These are phyloP conservation scores for Salvelinus alpinus DNA, from an alignment of 2,113 vertebrate species.

Conservation along the genomic window DNA sequence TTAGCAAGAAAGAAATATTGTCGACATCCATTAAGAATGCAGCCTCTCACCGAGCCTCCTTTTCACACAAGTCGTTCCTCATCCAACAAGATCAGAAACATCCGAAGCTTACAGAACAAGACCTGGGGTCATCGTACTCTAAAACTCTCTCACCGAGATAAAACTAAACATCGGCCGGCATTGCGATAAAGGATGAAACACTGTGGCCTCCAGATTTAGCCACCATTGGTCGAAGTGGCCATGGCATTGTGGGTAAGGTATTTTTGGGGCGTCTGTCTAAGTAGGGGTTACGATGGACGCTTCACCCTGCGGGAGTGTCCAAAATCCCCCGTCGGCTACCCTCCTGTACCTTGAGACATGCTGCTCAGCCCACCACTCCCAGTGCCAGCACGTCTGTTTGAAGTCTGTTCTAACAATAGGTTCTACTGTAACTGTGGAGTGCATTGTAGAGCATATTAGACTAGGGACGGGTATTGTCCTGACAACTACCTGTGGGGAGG, in stretches of 20 bases:
- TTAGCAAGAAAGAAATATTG: too few relatives aligned
- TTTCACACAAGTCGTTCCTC: neutral
- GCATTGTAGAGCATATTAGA: neutral
- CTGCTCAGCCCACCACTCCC: neutral
- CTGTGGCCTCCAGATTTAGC: neutral
- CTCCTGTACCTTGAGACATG: neutral
- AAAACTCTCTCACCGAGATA: conserved; percentile 3
- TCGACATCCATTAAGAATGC: too few relatives aligned
- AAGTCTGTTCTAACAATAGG: neutral
- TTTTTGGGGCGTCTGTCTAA: neutral
- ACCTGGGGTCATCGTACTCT: neutral
- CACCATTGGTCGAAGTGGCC: neutral
- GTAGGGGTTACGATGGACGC: neutral
- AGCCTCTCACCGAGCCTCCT: too few relatives aligned
- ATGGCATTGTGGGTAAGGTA: conserved; percentile 5
- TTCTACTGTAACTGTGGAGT: neutral
- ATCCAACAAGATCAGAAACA: neutral
- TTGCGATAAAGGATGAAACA: neutral
- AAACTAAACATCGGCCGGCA: neutral
- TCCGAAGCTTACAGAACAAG: neutral
- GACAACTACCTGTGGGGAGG: conserved; percentile 30
- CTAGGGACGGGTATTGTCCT: conserved; percentile 23
- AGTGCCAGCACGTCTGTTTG: conserved; percentile 5
- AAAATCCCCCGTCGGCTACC: neutral
- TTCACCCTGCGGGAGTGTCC: neutral